Conservation (phyloP, 92 coral and sea anemone genomes). For the Bergia sp. region DNA sequence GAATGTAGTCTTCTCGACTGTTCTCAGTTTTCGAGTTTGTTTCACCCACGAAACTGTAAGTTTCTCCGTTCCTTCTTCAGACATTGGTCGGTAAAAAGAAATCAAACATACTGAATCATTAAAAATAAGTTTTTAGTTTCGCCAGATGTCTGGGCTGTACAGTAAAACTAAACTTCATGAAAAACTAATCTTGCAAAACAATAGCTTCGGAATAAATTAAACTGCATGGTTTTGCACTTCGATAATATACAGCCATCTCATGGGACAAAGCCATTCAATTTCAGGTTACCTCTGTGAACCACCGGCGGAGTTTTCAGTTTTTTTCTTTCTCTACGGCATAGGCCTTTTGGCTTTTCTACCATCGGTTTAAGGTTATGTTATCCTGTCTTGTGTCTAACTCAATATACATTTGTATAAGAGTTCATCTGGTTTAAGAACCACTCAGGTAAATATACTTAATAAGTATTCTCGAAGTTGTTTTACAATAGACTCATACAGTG, state of each 20-base stretch:
- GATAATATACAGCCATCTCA: not conserved
- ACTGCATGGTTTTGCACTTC: not conserved
- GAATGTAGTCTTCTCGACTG: not conserved
- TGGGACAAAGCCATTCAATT: not conserved
- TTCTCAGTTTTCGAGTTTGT: not conserved
- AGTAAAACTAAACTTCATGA: not conserved
- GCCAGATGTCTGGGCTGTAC: not conserved
- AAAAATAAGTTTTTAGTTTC: too few species aligned
- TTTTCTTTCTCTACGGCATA: not conserved
- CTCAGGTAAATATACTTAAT: conserved; percentile 13
- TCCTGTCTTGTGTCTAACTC: not conserved
- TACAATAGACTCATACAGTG: not conserved
- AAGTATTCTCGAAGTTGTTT: not conserved
- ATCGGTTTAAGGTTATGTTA: not conserved
- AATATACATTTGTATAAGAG: not conserved
- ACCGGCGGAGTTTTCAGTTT: not conserved
- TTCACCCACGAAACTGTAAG: not conserved
- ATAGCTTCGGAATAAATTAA: conserved; percentile 36
- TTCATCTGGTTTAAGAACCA: not conserved
- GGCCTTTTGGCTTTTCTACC: not conserved
- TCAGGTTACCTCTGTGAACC: not conserved
- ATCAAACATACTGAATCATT: not conserved
- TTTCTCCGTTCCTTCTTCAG: not conserved
- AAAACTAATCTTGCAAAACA: conserved; percentile 9
- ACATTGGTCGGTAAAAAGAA: not conserved